These are phyloP conservation scores for Meloidogyne hapla DNA, from an alignment of 1,140 invertebrate species.

Conservation along the genomic window DNA sequence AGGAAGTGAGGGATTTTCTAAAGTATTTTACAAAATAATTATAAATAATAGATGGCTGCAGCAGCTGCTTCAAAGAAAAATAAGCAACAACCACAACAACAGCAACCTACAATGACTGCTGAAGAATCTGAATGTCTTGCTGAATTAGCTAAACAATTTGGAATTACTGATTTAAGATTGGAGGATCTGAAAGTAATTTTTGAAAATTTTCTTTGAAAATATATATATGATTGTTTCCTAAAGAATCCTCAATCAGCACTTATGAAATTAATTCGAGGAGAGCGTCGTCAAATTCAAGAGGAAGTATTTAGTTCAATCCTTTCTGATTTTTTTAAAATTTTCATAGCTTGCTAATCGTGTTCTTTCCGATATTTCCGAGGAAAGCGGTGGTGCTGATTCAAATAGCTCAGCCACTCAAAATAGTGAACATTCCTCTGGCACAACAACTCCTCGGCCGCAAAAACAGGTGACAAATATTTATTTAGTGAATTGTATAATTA, in stretches of 20 bases:
- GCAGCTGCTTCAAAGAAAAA: background rate
- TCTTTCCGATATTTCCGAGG: constrained; percentile 54
- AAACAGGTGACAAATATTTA: background rate
- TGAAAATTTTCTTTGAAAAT: background rate
- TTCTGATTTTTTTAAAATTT: background rate
- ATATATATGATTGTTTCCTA: background rate
- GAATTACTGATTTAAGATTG: constrained; percentile 9
- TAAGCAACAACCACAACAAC: constrained; percentile 10
- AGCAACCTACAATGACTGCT: constrained; percentile 11
- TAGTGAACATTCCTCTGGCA: constrained; percentile 22
- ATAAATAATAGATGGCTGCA: constrained; percentile 1
- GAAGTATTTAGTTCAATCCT: background rate
- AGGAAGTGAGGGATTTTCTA: background rate
- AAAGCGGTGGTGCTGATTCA: constrained; percentile 36
- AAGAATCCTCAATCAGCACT: constrained; percentile 31
- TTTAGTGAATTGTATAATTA: background rate
- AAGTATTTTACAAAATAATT: background rate
- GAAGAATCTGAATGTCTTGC: constrained; percentile 1
- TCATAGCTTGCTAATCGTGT: constrained; percentile 57
- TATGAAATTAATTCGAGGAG: constrained; percentile 58
- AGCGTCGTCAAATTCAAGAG: constrained; percentile 55
- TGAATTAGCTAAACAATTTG: constrained; percentile 9
- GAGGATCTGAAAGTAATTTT: constrained; percentile 22
- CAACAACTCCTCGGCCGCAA: background rate
- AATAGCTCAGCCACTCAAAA: constrained; percentile 56